Percentiles rank a stretch among this genome's conserved stretches.
Evolutionary conservation across 2,113 vertebrate species (phyloP).

Genomic region (Ia io): DNA sequence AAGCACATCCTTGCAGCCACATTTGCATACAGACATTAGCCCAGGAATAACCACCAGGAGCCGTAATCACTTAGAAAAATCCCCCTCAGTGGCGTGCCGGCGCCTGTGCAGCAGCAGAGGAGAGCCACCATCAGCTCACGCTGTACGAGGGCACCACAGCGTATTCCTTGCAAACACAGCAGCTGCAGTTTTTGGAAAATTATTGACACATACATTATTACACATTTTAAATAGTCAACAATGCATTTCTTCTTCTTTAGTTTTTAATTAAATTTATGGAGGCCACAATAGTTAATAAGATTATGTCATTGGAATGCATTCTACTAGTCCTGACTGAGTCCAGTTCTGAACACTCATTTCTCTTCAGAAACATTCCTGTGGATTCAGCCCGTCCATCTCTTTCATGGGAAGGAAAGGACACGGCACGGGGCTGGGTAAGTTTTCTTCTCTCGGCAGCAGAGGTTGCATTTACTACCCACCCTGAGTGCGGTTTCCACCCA

Average conservation of each 20-base stretch:
- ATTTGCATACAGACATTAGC: conserved; percentile 63
- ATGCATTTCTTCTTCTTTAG: neutral
- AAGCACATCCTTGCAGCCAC: conserved; percentile 77
- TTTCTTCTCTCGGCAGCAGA: conserved; percentile 18
- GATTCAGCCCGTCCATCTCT: neutral
- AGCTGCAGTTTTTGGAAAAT: conserved; percentile 12
- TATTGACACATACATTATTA: neutral
- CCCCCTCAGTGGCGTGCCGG: conserved; percentile 56
- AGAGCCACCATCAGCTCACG: conserved; percentile 31
- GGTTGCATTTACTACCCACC: neutral
- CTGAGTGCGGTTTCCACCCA: neutral
- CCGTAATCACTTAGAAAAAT: conserved; percentile 63
- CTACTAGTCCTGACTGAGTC: conserved; percentile 33
- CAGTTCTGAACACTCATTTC: conserved; percentile 54
- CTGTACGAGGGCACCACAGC: neutral
- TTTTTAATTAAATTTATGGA: neutral
- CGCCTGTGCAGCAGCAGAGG: conserved; percentile 55
- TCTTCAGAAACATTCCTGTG: conserved; percentile 39
- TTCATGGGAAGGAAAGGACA: neutral
- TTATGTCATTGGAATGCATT: neutral
- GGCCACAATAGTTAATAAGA: neutral
- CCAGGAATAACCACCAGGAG: conserved; percentile 70
- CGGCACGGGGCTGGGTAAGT: neutral
- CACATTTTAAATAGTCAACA: neutral
- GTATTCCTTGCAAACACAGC: conserved; percentile 23